These are phyloP conservation scores for Parthenolecanium corni DNA, from an alignment of 2,888 invertebrate genomes.

Conservation along the genomic window DNA sequence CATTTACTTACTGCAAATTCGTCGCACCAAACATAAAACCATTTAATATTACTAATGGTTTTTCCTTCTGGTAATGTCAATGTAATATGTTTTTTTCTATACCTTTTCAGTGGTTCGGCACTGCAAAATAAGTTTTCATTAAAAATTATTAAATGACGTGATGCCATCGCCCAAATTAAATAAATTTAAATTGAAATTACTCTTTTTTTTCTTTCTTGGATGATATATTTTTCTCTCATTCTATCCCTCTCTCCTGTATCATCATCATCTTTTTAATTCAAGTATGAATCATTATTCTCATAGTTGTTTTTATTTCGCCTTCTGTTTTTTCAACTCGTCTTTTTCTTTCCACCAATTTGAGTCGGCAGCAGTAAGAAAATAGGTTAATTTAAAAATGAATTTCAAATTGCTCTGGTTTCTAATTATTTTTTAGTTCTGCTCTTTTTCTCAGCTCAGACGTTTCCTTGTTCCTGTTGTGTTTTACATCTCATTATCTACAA, in stretches of 20 bases:
- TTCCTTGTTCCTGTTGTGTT: background rate
- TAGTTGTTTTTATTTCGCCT: no score
- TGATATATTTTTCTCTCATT: background rate
- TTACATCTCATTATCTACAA: background rate
- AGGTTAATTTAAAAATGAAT: no score
- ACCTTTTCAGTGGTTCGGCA: slow-evolving; percentile 61
- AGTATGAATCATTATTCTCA: no score
- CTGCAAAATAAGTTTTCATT: slow-evolving; percentile 38
- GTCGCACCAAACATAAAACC: slow-evolving; percentile 87
- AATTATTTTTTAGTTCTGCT: no score
- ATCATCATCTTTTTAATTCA: background rate
- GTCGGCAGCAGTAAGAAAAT: no score
- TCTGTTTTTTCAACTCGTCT: no score
- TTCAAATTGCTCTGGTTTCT: no score
- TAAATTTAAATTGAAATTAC: background rate
- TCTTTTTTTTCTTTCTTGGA: background rate
- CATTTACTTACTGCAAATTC: slow-evolving; percentile 62
- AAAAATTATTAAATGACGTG: slow-evolving; percentile 3
- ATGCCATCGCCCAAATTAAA: background rate
- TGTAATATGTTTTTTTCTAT: slow-evolving; percentile 70
- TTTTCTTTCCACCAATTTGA: no score
- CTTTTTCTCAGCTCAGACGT: background rate
- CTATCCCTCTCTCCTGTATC: background rate
- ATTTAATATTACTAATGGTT: slow-evolving; percentile 66
- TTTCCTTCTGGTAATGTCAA: slow-evolving; percentile 78